These are phyloP conservation scores for Heliornis fulica DNA, from an alignment of 2,113 vertebrate genomes.

Conservation along the genomic window DNA sequence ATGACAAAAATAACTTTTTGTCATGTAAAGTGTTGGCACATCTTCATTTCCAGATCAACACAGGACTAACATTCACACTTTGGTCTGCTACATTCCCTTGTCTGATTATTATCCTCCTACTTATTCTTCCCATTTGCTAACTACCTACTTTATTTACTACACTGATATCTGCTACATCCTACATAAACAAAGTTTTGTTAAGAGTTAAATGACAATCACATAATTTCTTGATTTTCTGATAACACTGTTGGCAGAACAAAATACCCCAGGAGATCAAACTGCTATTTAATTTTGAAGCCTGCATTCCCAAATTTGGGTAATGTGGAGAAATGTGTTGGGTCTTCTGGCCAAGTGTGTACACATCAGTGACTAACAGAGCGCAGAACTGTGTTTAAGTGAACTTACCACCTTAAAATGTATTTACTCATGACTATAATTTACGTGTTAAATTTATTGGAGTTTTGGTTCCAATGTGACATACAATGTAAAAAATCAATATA, in stretches of 20 bases:
- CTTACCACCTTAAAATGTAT: slow-evolving; percentile 46
- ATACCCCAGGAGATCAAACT: slow-evolving; percentile 47
- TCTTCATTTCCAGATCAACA: neutral
- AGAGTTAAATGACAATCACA: slow-evolving; percentile 57
- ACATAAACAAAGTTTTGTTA: neutral
- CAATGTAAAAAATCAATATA: slow-evolving; percentile 58
- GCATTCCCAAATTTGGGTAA: slow-evolving; percentile 49
- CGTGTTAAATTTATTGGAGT: slow-evolving; percentile 60
- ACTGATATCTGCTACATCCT: neutral
- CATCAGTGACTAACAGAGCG: slow-evolving; percentile 14
- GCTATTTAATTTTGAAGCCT: slow-evolving; percentile 64
- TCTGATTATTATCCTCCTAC: neutral
- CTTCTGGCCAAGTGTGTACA: slow-evolving; percentile 33
- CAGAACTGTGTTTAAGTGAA: slow-evolving; percentile 49
- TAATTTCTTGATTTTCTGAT: slow-evolving; percentile 55
- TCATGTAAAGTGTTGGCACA: neutral
- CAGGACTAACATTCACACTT: neutral
- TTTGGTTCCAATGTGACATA: slow-evolving; percentile 49
- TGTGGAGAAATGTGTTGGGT: slow-evolving; percentile 23
- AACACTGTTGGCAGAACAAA: slow-evolving; percentile 45
- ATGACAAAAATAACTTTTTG: slow-evolving; percentile 31
- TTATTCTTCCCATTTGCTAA: neutral
- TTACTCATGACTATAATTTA: slow-evolving; percentile 61
- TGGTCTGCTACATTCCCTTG: neutral
- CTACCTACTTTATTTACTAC: neutral